A percentile compares a stretch with the other conserved stretches of the same genome.
Conservation (phyloP, 2,113 vertebrate species). For the Spea bombifrons region DNA sequence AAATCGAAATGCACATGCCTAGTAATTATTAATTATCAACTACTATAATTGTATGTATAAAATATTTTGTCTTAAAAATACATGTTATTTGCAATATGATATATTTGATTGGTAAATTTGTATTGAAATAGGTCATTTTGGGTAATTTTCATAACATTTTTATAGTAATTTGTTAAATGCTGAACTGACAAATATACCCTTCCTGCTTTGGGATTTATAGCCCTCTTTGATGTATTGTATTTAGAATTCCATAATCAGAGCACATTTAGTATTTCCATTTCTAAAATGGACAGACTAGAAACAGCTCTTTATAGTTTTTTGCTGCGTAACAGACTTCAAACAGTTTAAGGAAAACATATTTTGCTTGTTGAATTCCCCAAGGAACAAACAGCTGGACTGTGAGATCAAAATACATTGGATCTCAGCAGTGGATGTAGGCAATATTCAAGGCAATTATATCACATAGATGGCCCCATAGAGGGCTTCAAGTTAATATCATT, state of each 20-base stretch:
- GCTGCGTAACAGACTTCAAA: constrained; percentile 42
- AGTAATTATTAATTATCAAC: too few species aligned
- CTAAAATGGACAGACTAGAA: constrained; percentile 19
- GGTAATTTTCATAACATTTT: neutral
- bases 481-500: neutral
- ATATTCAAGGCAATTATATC: neutral
- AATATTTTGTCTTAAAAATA: too few species aligned
- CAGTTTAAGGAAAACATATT: constrained; percentile 39
- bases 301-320: constrained; percentile 10
- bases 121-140: neutral
- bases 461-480: constrained; percentile 1
- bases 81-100: too few species aligned
- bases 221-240: constrained; percentile 33
- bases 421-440: constrained; percentile 7
- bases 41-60: too few species aligned
- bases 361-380: constrained; percentile 30
- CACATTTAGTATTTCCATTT: constrained; percentile 14
- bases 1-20: too few species aligned
- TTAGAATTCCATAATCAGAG: constrained; percentile 24
- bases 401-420: constrained; percentile 12
- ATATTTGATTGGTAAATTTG: too few species aligned
- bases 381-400: constrained; percentile 17
- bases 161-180: constrained; percentile 7
- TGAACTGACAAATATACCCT: constrained; percentile 12
- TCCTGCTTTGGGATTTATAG: constrained; percentile 34